Base-by-base conservation (phyloP, 2,888 invertebrate species). In the Cylloceria caligata region DNA sequence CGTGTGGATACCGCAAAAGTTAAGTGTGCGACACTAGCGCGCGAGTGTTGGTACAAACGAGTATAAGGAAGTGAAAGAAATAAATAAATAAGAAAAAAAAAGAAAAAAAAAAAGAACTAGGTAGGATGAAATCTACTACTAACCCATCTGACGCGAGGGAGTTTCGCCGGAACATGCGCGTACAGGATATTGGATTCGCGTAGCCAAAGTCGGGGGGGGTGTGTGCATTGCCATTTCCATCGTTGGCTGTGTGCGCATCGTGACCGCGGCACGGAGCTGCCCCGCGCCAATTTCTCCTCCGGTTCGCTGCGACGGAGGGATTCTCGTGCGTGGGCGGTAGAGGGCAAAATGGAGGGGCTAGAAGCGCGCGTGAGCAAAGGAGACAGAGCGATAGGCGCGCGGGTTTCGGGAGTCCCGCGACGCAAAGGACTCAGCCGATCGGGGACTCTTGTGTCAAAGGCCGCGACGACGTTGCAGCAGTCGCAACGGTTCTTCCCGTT, bases 401-500 rank as follows among this genome's bases (percentile, higher is more conserved):
- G 21, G 9, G 11, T 49, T 9, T 21, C 49, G 49, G 21, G 47
- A 47, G 42, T 42, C 42, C 49, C 49, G 19, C 6, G 3, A n/a
- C n/a, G 30, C 55, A 0, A 57, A 57, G 55, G 67, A 34, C 21
- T 39, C 30, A n/a, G n/a, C 19, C 69, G 68, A 52, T 69, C 69
- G 34, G 69, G 3, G 36, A 68, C 49, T 67, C 65, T 69, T 62
- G 82, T 72, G 81, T 73, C 72, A 73, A 80, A 80, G 80, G 42
- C 60, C 80, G 76, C 52, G 39, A 74, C 83, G 77, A 82, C 79
- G 69, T 55, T 75, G 49, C 72, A 67, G 42, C 76, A 76, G 72
- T 81, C 78, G 65, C 67, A 57, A 71, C 65, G 45, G 60, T 76
- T 62, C 45, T 72, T 69, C 47, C 71, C 68, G 3, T 30, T 45